A percentile compares a stretch with the other conserved stretches of the same genome.
Conservation (phyloP, 2,113 vertebrate genomes). For the Cottus gobio region DNA sequence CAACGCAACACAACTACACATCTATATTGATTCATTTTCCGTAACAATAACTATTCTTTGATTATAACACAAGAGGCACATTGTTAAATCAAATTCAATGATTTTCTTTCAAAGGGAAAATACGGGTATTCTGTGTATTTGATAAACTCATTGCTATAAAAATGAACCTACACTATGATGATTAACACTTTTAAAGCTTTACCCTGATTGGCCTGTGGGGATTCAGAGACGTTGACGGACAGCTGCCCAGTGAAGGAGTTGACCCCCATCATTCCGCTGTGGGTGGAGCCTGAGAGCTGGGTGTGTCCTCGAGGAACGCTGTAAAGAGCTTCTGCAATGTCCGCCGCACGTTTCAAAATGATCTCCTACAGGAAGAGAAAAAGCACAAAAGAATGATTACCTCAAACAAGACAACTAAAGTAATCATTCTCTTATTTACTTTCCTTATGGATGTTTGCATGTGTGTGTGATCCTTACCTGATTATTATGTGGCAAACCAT, state of each 20-base stretch:
- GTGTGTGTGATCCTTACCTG: slow-evolving; percentile 84
- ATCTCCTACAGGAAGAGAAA: slow-evolving; percentile 87
- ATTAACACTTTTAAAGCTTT: slow-evolving; percentile 53
- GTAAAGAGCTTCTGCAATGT: slow-evolving; percentile 99
- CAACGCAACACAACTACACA: neutral
- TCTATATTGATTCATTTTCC: neutral
- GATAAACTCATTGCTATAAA: neutral
- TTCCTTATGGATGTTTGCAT: neutral
- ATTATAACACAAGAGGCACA: neutral
- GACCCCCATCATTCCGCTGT: slow-evolving; percentile 96
- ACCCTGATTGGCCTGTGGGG: slow-evolving; percentile 96
- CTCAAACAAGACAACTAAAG: neutral
- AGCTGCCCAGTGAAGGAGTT: slow-evolving; percentile 97
- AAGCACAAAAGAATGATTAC: neutral
- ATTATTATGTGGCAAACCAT: slow-evolving; percentile 96
- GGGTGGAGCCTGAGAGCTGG: slow-evolving; percentile 93
- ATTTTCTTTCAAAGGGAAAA: neutral
- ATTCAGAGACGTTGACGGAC: slow-evolving; percentile 95
- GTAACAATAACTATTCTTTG: neutral
- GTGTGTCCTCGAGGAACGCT: slow-evolving; percentile 96
- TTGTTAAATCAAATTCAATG: neutral
- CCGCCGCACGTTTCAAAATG: slow-evolving; percentile 96
- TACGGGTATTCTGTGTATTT: neutral
- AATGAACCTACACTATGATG: neutral
- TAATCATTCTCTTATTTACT: neutral